phyloP scores from a whole-genome alignment of 2,113 vertebrate genomes.

The Pyxicephalus adspersus region DNA sequence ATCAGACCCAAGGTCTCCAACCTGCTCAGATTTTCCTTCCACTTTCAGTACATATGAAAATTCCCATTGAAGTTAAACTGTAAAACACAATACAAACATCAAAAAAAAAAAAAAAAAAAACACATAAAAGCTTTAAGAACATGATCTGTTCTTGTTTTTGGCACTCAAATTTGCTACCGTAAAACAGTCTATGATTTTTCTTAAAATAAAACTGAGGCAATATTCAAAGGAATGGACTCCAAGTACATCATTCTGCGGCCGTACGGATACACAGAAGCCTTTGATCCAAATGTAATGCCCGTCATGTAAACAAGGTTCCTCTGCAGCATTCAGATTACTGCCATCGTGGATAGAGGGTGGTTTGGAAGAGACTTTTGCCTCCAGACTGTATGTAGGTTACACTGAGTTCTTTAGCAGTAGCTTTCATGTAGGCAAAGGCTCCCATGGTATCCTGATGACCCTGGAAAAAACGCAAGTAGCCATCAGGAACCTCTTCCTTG shows the following conservation, averaged over 20 bases:
- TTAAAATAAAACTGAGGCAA: too few relatives aligned
- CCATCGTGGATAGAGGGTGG: slow-evolving; percentile 71
- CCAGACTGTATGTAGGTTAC: slow-evolving; percentile 81
- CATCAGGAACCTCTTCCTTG: slow-evolving; percentile 73
- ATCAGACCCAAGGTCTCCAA: too few relatives aligned
- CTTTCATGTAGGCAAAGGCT: slow-evolving; percentile 81
- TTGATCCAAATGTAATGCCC: background rate
- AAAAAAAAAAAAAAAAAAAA: background rate
- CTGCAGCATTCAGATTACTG: background rate
- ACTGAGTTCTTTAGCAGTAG: slow-evolving; percentile 75
- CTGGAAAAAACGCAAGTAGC: slow-evolving; percentile 83
- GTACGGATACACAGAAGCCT: too few relatives aligned
- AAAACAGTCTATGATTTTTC: too few relatives aligned
- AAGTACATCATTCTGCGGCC: too few relatives aligned
- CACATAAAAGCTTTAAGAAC: too few relatives aligned
- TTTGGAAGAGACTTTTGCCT: slow-evolving; percentile 84
- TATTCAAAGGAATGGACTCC: too few relatives aligned
- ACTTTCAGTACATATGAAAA: too few relatives aligned
- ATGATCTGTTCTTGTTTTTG: too few relatives aligned
- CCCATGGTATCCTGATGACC: slow-evolving; percentile 77
- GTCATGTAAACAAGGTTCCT: background rate
- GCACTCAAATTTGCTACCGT: too few relatives aligned
- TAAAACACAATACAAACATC: background rate
- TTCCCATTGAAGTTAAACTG: too few relatives aligned
- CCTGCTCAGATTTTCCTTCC: too few relatives aligned